These are phyloP conservation scores for Drosophila nigritarsus DNA, from an alignment of 2,888 invertebrate genomes.

Conservation along the genomic window DNA sequence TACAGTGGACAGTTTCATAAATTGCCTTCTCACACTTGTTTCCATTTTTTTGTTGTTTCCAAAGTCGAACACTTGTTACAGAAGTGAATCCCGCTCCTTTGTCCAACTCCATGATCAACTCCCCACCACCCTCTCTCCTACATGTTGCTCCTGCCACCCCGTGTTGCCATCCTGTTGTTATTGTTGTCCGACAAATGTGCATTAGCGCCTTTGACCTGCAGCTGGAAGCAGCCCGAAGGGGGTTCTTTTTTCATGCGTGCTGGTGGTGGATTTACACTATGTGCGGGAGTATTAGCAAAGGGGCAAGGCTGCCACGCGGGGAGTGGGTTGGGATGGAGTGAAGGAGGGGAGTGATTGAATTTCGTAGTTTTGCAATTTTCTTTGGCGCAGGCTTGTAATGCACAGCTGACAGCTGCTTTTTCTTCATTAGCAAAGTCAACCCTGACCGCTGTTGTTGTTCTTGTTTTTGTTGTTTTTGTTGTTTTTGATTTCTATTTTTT, in stretches of 20 bases:
- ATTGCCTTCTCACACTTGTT: constrained; percentile 62
- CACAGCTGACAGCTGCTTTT: constrained; percentile 81
- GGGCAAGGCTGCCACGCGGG: not conserved
- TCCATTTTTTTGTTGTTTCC: not conserved
- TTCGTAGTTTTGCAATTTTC: constrained; percentile 79
- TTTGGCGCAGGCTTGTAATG: constrained; percentile 70
- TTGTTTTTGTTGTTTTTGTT: constrained; percentile 1
- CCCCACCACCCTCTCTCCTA: not conserved
- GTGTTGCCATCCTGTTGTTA: constrained; percentile 15
- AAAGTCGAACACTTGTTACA: constrained; percentile 72
- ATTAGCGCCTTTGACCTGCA: constrained; percentile 81
- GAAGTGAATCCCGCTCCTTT: constrained; percentile 22
- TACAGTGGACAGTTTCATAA: constrained; percentile 66
- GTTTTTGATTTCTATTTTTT: not conserved
- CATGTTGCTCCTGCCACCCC: not conserved
- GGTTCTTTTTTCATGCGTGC: constrained; percentile 6
- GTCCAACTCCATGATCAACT: constrained; percentile 1
- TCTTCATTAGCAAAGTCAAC: constrained; percentile 80
- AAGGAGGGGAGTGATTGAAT: constrained; percentile 67
- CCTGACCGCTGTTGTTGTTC: constrained; percentile 50
- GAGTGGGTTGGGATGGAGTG: not conserved
- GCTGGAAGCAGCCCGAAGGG: constrained; percentile 27
- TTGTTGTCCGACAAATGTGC: constrained; percentile 70
- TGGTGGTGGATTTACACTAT: constrained; percentile 28
- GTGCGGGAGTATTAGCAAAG: not conserved